Percentiles rank a stretch among this genome's conserved stretches.
Conservation (phyloP, 2,888 invertebrate species). For the Phengaris alcon region DNA sequence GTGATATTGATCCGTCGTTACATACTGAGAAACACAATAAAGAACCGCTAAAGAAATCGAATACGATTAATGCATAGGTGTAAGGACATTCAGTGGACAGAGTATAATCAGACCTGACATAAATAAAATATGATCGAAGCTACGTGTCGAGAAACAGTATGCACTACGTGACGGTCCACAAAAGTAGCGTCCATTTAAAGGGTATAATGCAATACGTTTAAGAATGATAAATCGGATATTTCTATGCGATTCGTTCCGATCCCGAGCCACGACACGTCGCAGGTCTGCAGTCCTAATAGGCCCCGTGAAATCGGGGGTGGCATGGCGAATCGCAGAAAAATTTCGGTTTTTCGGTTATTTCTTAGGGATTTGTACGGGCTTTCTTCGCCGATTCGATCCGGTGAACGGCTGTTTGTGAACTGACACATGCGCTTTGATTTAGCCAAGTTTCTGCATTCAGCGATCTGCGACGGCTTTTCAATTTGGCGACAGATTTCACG, state of each 20-base stretch:
- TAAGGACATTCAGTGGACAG: constrained; percentile 31
- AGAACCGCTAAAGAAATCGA: constrained; percentile 1
- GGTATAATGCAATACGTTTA: constrained; percentile 63
- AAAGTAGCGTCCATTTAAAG: constrained; percentile 66
- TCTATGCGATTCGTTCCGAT: constrained; percentile 74
- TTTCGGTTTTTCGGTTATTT: constrained; percentile 80
- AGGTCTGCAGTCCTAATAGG: constrained; percentile 59
- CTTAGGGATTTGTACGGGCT: constrained; percentile 79
- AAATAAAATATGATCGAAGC: constrained; percentile 43
- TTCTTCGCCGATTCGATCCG: constrained; percentile 75
- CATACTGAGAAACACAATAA: neutral
- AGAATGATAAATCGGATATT: constrained; percentile 75
- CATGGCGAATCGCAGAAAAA: constrained; percentile 78
- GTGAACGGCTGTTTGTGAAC: constrained; percentile 76
- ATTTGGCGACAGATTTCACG: constrained; percentile 76
- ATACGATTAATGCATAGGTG: constrained; percentile 21
- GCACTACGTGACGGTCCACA: constrained; percentile 69
- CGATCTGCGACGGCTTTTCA: constrained; percentile 68
- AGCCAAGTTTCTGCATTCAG: constrained; percentile 54
- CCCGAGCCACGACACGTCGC: constrained; percentile 40
- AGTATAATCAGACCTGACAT: constrained; percentile 35
- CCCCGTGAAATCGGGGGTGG: constrained; percentile 69
- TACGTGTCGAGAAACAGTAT: constrained; percentile 57
- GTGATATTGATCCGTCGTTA: constrained; percentile 1
- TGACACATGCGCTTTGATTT: constrained; percentile 77